phyloP scores from a whole-genome alignment of 2,888 invertebrate species.

The Lapara coniferarum region DNA sequence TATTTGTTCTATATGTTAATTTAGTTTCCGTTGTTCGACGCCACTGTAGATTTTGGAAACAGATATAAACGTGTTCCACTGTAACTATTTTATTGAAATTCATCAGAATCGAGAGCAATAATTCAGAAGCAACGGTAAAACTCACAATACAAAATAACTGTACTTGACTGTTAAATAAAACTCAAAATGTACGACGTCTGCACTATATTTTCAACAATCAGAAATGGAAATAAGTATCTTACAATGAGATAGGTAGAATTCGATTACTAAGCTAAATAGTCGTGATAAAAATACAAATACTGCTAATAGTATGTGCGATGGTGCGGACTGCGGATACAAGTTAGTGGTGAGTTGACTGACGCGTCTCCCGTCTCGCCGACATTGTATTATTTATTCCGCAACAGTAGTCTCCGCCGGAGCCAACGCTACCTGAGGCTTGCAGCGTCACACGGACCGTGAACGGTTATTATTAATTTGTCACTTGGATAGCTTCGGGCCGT shows the following conservation, averaged over 20 bases:
- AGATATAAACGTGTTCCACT: not conserved
- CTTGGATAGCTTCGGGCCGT: conserved; percentile 39
- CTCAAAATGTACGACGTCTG: not conserved
- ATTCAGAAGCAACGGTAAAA: not conserved
- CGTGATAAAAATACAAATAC: not conserved
- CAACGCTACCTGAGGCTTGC: conserved; percentile 29
- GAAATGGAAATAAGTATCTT: not conserved
- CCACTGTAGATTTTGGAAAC: not conserved
- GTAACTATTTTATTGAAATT: not conserved
- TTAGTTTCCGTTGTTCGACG: too few relatives aligned
- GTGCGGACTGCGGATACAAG: too few relatives aligned
- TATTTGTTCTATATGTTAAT: too few relatives aligned
- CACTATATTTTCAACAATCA: not conserved
- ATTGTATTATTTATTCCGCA: conserved; percentile 53
- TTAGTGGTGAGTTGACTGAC: not conserved
- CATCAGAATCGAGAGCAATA: not conserved
- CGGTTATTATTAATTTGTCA: conserved; percentile 55
- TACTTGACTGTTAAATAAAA: not conserved
- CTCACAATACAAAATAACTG: not conserved
- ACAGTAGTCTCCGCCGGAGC: conserved; percentile 47
- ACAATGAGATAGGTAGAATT: not conserved
- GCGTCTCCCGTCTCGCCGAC: conserved; percentile 43
- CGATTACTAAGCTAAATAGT: not conserved
- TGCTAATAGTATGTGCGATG: too few relatives aligned
- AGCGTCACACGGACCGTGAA: conserved; percentile 52